Evolutionary conservation across 2,888 invertebrate species (phyloP).

Genomic region (Andricus quercusramuli): DNA sequence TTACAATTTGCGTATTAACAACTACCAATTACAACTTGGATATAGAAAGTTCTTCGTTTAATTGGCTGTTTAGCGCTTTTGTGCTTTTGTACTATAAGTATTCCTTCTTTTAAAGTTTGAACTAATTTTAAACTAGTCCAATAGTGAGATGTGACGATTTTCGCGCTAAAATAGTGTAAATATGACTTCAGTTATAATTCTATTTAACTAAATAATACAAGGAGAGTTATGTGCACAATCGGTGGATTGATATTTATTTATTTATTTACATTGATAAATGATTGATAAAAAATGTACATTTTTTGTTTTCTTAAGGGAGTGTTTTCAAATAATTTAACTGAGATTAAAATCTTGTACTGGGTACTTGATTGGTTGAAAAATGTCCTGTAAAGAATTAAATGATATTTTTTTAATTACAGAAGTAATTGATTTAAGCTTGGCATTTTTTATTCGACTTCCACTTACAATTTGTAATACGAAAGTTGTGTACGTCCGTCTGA

Average conservation of each 20-base stretch:
- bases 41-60: background rate
- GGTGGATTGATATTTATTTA: conserved; percentile 17
- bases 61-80: background rate
- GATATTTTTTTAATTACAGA: conserved; percentile 35
- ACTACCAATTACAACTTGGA: background rate
- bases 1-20: conserved; percentile 11
- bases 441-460: background rate
- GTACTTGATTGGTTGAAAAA: conserved; percentile 22
- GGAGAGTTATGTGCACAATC: background rate
- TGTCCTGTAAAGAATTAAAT: conserved; percentile 9
- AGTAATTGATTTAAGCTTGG: conserved; percentile 7
- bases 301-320: background rate
- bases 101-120: background rate
- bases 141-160: background rate
- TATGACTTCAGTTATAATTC: background rate
- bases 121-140: background rate
- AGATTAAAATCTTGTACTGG: conserved; percentile 1
- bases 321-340: conserved; percentile 3
- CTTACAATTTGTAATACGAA: background rate
- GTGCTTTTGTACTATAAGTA: background rate
- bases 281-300: background rate
- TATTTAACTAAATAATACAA: background rate
- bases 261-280: background rate
- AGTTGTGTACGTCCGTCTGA: too few relatives aligned
- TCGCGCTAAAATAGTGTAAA: background rate